Evolutionary conservation across 2,113 vertebrate genomes (phyloP).

Genomic region (Cacatua alba): DNA sequence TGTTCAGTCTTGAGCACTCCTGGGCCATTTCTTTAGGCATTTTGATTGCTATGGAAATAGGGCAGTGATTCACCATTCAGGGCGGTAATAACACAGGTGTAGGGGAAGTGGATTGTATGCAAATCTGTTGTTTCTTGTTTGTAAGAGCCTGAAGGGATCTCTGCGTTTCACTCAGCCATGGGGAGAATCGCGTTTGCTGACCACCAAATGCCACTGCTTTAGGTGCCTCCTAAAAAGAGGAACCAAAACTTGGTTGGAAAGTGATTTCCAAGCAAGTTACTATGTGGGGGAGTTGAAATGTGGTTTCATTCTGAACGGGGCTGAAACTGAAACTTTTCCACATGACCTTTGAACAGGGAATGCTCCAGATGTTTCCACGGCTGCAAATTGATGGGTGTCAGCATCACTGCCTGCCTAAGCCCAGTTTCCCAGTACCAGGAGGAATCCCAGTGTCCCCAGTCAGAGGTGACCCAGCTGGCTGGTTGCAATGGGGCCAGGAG

Average conservation of each 20-base stretch:
- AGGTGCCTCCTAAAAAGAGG: background rate
- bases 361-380: background rate
- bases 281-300: background rate
- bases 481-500: background rate
- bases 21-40: background rate
- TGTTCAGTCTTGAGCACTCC: background rate
- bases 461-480: background rate
- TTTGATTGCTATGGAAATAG: background rate
- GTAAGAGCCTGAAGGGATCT: background rate
- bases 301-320: background rate
- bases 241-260: background rate
- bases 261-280: background rate
- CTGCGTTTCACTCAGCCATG: background rate
- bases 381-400: background rate
- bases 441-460: background rate
- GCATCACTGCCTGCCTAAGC: background rate
- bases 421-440: background rate
- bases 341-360: background rate
- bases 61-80: background rate
- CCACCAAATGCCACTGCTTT: background rate
- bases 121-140: background rate
- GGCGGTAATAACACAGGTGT: background rate
- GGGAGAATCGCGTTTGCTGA: background rate
- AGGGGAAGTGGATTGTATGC: conserved; percentile 28
- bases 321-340: background rate